These are phyloP conservation scores for Rotaria macrura DNA, from an alignment of 2,888 invertebrate genomes.

Conservation along the genomic window DNA sequence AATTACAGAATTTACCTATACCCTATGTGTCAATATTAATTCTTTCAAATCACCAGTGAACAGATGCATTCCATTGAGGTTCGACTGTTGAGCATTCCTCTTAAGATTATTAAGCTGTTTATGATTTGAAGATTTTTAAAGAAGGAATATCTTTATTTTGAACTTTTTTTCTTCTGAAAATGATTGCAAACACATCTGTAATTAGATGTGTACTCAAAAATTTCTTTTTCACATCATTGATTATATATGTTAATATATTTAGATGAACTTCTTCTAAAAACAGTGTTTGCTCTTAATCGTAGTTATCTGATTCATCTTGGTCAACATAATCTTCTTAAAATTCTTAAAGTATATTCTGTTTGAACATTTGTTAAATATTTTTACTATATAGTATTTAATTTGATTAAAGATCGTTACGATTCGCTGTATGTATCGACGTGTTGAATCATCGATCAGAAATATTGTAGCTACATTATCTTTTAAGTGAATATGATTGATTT, in stretches of 20 bases:
- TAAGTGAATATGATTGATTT: neutral
- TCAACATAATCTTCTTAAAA: neutral
- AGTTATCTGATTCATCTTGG: neutral
- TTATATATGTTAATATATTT: neutral
- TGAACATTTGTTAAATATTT: neutral
- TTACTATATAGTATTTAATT: neutral
- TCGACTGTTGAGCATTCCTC: too few species aligned
- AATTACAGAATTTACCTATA: too few species aligned
- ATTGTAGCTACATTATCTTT: neutral
- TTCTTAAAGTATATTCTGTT: neutral
- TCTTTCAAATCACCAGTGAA: too few species aligned
- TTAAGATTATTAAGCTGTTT: too few species aligned
- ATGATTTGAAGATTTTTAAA: too few species aligned
- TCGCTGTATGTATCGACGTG: constrained; percentile 4
- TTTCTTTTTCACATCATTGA: too few species aligned
- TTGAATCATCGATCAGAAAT: neutral
- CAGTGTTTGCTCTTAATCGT: neutral
- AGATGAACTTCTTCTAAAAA: neutral
- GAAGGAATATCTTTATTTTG: too few species aligned
- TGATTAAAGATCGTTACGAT: neutral
- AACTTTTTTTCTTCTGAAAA: too few species aligned
- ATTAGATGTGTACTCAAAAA: too few species aligned
- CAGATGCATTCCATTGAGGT: too few species aligned
- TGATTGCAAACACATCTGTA: too few species aligned
- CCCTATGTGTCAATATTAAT: too few species aligned